These are phyloP conservation scores for Taenioides sp. DNA, from an alignment of 2,797 vertebrate species.

Conservation along the genomic window DNA sequence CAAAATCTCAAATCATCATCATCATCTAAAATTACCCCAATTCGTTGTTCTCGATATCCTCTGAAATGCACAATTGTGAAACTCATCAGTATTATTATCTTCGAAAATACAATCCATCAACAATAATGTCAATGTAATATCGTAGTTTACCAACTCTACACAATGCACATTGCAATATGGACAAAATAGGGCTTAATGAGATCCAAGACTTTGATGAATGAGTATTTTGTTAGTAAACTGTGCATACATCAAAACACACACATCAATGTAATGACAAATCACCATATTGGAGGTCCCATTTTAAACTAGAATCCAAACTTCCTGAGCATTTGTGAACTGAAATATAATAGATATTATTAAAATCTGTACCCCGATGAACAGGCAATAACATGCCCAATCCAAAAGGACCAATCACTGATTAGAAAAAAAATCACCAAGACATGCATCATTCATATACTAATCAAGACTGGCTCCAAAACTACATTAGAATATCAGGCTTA, in stretches of 20 bases:
- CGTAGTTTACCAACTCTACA: no score
- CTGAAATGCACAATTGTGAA: no score
- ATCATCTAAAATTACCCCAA: no score
- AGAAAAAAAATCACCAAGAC: slow-evolving; percentile 25
- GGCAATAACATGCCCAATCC: slow-evolving; percentile 13
- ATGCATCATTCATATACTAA: slow-evolving; percentile 36
- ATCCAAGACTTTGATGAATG: background rate
- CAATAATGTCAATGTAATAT: no score
- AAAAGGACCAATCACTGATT: slow-evolving; percentile 27
- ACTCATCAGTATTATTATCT: no score
- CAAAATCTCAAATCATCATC: no score
- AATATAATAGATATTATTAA: slow-evolving; percentile 6
- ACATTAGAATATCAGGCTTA: slow-evolving; percentile 11
- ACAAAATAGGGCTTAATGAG: no score
- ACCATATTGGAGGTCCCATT: background rate
- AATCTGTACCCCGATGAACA: no score
- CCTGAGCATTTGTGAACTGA: slow-evolving; percentile 10
- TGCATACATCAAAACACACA: background rate
- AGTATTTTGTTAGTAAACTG: background rate
- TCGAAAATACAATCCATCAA: no score
- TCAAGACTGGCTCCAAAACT: slow-evolving; percentile 18
- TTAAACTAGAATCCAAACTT: background rate
- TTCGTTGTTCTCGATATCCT: no score
- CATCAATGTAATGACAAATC: background rate
- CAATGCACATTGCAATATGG: no score